Conservation (phyloP, 1,140 invertebrate species). For the Heliconius melpomene region DNA sequence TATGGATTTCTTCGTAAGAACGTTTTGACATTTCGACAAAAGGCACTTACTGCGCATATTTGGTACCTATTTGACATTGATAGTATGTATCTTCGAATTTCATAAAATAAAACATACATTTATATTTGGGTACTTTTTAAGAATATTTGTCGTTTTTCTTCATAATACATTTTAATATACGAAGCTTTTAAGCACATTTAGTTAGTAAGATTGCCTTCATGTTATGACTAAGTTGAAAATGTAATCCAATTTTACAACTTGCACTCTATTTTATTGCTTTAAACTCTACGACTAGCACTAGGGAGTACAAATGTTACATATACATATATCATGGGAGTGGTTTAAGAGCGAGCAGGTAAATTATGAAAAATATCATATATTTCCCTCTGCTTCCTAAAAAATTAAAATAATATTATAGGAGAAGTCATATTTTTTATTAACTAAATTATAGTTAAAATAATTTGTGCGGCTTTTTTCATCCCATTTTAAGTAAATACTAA, state of each 20-base stretch:
- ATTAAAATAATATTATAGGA: no score
- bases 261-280: conserved; percentile 13
- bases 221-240: background rate
- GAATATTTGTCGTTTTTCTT: no score
- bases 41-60: background rate
- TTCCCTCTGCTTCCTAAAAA: no score
- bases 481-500: no score
- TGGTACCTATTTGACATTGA: background rate
- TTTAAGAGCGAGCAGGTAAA: background rate
- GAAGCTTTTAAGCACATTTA: background rate
- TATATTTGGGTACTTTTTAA: no score
- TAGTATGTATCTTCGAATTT: background rate
- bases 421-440: no score
- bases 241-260: conserved; percentile 14
- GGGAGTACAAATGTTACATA: background rate
- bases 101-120: no score
- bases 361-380: background rate
- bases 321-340: background rate
- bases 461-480: no score
- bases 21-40: background rate
- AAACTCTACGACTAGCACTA: background rate
- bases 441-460: no score
- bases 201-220: background rate
- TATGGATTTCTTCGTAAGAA: background rate
- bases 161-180: background rate